Evolutionary conservation across 2,113 vertebrate species (phyloP).

Genomic region (Myotis brandtii): DNA sequence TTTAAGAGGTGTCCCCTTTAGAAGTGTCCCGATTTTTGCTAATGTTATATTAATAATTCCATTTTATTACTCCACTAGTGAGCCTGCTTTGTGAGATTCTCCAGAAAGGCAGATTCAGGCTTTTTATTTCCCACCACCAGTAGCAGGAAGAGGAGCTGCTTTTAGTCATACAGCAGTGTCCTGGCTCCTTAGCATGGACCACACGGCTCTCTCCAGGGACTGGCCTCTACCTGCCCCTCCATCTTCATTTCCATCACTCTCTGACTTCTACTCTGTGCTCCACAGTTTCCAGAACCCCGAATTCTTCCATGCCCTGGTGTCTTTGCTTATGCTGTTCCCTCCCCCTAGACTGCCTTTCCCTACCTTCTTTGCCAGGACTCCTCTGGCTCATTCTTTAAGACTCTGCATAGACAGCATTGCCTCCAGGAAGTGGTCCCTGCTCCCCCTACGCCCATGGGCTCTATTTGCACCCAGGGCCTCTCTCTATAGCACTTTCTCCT

Average conservation of each 20-base stretch:
- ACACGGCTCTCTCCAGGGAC: fast-evolving
- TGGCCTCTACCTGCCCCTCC: neutral
- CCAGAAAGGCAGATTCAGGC: neutral
- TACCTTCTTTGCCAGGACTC: neutral
- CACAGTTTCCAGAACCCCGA: neutral
- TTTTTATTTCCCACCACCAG: neutral
- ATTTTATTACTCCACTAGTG: neutral
- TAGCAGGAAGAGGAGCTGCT: neutral
- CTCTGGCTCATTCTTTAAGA: neutral
- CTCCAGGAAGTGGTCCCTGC: neutral
- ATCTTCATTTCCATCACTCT: neutral
- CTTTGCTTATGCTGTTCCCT: neutral
- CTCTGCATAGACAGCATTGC: neutral
- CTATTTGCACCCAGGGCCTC: neutral
- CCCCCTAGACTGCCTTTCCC: neutral
- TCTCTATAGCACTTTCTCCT: neutral
- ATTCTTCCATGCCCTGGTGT: neutral
- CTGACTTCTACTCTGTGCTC: neutral
- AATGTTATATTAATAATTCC: neutral
- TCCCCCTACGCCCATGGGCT: neutral
- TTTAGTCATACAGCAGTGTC: fast-evolving
- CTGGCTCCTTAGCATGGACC: neutral
- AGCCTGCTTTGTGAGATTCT: neutral
- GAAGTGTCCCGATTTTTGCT: neutral
- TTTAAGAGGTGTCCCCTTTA: neutral